phyloP scores from a whole-genome alignment of 2,888 invertebrate genomes.

The Nymphalis c-album region DNA sequence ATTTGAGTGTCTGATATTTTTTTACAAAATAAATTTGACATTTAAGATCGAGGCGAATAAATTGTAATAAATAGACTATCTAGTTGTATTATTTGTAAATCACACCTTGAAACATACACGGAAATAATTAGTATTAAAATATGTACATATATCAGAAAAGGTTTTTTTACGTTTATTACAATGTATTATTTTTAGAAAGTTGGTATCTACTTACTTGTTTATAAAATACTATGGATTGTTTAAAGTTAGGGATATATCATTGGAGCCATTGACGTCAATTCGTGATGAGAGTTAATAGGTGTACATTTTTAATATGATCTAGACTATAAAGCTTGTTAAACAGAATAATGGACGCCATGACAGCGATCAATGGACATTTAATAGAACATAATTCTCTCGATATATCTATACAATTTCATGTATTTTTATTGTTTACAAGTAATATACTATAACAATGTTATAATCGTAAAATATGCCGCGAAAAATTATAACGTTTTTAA shows the following conservation, averaged over 20 bases:
- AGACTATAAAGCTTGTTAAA: constrained; percentile 38
- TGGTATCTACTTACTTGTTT: too few species aligned
- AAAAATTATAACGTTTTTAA: constrained; percentile 27
- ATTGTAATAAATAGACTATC: neutral
- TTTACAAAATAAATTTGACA: neutral
- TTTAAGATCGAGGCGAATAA: neutral
- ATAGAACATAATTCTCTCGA: constrained; percentile 32
- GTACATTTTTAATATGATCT: constrained; percentile 53
- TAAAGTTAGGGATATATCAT: constrained; percentile 36
- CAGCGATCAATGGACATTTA: constrained; percentile 41
- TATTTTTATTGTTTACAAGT: neutral
- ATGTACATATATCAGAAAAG: too few species aligned
- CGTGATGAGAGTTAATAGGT: constrained; percentile 57
- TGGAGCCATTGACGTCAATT: constrained; percentile 65
- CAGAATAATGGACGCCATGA: constrained; percentile 40
- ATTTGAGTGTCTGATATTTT: neutral
- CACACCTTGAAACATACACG: too few species aligned
- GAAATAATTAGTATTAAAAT: too few species aligned
- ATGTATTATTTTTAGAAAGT: too few species aligned
- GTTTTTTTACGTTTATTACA: too few species aligned
- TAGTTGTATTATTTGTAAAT: neutral
- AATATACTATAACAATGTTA: neutral
- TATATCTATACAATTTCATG: neutral
- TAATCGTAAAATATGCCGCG: constrained; percentile 1
- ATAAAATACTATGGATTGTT: neutral